These are phyloP conservation scores for Jordanella pulchra DNA, from an alignment of 2,797 vertebrate species.

Conservation along the genomic window DNA sequence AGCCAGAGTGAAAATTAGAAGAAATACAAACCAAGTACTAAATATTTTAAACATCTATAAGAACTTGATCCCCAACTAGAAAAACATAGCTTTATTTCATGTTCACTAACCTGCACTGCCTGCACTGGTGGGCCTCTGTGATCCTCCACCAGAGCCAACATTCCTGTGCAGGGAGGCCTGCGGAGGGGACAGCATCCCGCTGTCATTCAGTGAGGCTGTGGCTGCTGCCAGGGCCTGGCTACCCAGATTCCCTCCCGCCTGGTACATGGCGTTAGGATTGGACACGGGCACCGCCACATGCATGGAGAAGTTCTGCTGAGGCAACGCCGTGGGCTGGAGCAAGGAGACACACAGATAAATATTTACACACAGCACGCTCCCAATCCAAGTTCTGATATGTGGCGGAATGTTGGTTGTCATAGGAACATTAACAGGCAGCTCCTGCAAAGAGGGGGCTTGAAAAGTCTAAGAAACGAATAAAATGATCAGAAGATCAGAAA, in stretches of 20 bases:
- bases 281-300: constrained; percentile 97
- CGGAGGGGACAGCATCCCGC: constrained; percentile 93
- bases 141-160: constrained; percentile 86
- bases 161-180: constrained; percentile 91
- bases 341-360: constrained; percentile 62
- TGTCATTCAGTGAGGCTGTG: constrained; percentile 88
- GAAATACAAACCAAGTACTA: background rate
- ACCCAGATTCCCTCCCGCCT: constrained; percentile 88
- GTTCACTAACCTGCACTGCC: constrained; percentile 86
- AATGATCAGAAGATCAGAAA: constrained; percentile 15
- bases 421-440: constrained; percentile 50
- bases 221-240: constrained; percentile 88
- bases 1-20: background rate
- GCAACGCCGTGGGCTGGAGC: constrained; percentile 88
- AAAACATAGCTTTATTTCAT: constrained; percentile 7
- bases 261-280: constrained; percentile 94
- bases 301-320: constrained; percentile 98
- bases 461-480: constrained; percentile 24
- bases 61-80: constrained; percentile 1
- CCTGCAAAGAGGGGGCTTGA: constrained; percentile 31
- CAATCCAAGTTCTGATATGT: constrained; percentile 44
- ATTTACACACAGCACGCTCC: constrained; percentile 55
- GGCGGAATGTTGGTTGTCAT: constrained; percentile 44
- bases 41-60: background rate
- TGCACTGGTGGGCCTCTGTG: constrained; percentile 91